Percentiles rank a stretch among this genome's conserved stretches.
phyloP scores from a whole-genome alignment of 2,888 invertebrate genomes.

The Endotricha flammealis region DNA sequence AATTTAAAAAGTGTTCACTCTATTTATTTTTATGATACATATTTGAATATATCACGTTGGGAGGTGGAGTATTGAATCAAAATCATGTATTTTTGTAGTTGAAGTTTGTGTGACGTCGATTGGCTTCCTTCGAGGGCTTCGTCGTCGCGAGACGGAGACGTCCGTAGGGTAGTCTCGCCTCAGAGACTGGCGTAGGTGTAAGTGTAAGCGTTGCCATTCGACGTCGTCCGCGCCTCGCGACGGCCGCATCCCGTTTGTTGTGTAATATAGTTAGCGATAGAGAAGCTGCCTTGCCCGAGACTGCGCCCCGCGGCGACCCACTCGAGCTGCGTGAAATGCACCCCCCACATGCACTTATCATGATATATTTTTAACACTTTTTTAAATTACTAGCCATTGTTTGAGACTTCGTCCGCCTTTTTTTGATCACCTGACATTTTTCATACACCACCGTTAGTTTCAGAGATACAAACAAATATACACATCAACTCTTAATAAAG shows the following conservation, averaged over 20 bases:
- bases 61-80: slow-evolving; percentile 5
- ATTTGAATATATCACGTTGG: slow-evolving; percentile 22
- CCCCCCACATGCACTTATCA: background rate
- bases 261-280: slow-evolving; percentile 28
- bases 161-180: background rate
- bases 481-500: too few relatives aligned
- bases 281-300: slow-evolving; percentile 54
- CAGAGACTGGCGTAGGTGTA: too few relatives aligned
- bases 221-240: too few relatives aligned
- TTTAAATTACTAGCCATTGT: too few relatives aligned
- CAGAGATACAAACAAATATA: too few relatives aligned
- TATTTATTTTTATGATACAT: slow-evolving; percentile 8
- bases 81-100: slow-evolving; percentile 46
- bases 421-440: too few relatives aligned
- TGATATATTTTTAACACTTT: background rate
- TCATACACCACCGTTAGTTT: too few relatives aligned
- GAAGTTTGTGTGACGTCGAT: slow-evolving; percentile 36
- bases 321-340: slow-evolving; percentile 14
- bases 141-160: too few relatives aligned
- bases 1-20: slow-evolving; percentile 8
- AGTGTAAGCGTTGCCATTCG: too few relatives aligned
- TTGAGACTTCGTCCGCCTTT: too few relatives aligned
- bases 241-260: slow-evolving; percentile 4
- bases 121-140: slow-evolving; percentile 35
- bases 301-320: slow-evolving; percentile 23